Base-by-base conservation (phyloP, 2,888 invertebrate genomes). In the Acanthosoma haemorrhoidale region DNA sequence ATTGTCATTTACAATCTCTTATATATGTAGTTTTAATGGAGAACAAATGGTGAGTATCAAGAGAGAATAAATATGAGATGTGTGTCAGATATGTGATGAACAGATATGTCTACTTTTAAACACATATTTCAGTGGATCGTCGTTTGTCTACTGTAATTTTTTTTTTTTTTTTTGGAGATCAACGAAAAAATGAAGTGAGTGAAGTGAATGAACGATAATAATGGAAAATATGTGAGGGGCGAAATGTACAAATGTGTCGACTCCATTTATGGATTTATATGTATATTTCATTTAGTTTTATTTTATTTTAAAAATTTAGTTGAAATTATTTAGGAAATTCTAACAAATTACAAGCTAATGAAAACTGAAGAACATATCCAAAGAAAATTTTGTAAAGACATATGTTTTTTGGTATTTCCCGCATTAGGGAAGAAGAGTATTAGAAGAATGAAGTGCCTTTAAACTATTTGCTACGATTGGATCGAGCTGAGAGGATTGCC, bases 401-500 rank as follows among this genome's bases (percentile, higher is more conserved):
- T 31, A 34, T 25, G 18, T 38, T 61, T 61, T 61, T 21, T 61
- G 18, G 31, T 38, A 32, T 51, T 66, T 67, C 67, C 67, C 36
- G 25, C 32, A 11, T 21, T 18, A 1, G 67, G 67, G 36, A 36
- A 57, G 57, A 38, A 29, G 25, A 57, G 36, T 43, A 66, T 57
- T 51, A 57, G 31, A 60, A 57, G 67, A 67, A 67, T 43, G 67
- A 67, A 67, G 67, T 67, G 67, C 67, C 67, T 67, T 67, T 67
- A 51, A 67, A 21, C 57, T 31, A 64, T 41, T 41, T 36, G n/a
- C 39, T 61, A 38, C 25, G 41, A 64, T 36, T 29, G 25, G 64
- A 64, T 38, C 9, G 64, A 64, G 64, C 64, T 64, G 38, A 18
- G 64, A 41, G 38, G 39, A 64, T 41, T 36, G 36, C 61, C 61